Evolutionary conservation across 2,797 vertebrate species (phyloP), one percentile per base, ranked within the genome.

Genomic region (Gambelia wislizenii): DNA sequence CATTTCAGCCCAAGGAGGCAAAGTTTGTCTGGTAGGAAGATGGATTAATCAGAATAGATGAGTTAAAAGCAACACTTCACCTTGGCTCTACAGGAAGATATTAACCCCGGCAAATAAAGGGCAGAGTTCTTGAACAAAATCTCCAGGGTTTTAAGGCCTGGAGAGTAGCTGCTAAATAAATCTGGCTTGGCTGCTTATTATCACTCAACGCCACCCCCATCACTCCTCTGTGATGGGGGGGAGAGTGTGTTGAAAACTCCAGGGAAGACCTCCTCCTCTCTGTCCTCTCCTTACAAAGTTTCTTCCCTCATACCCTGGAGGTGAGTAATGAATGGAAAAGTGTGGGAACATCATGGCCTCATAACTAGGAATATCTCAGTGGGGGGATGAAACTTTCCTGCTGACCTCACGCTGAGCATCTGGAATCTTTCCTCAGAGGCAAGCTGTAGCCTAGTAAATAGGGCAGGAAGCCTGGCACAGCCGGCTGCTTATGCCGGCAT

Each of bases 391-490:
- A 7, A 75, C 8, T 22, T 75, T 44, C 74, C 77, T 76, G 67
- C 49, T 42, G 12, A 74, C 76, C 70, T 82, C 4, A 0, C 30
- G 78, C 86, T 89, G 79, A 90, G 84, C 49, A 86, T 64, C 84
- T 76, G 89, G 54, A 76, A 80, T 91, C 84, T 16, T 90, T 87
- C 85, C 83, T 86, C 76, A 49, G 85, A 25, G 18, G 7, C 25
- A 0, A 16, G 82, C 81, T 83, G 80, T 36, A 5, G 44, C 13
- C 47, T 56, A 49, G 90, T 83, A 91, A 90, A 84, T 49, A 80
- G 12, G 77, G 84, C 79, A 78, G 30, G 25, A 20, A 20, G 80
- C n/a, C 64, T 42, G 27, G 27, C 44, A n/a, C 14, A 47, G 42
- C 39, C 18, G 16, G 33, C 30, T 16, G 79, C 49, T 52, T 81